Conservation (phyloP, 2,113 vertebrate genomes). For the Etheostoma spectabile region DNA sequence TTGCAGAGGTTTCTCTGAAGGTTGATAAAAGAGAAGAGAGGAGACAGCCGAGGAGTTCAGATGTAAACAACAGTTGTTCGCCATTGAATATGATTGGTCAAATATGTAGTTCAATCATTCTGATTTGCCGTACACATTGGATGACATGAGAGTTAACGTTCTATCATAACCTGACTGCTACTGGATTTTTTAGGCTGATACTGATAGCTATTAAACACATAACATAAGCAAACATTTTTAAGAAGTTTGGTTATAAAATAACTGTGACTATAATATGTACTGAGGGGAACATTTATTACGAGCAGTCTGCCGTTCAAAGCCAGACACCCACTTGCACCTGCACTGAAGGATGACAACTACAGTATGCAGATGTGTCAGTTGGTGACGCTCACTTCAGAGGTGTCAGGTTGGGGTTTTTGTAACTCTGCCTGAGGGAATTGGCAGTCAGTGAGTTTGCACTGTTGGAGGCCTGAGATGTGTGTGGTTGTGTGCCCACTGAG, state of each 20-base stretch:
- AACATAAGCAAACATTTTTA: no score
- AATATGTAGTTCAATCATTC: neutral
- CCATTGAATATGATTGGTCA: neutral
- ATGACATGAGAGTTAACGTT: neutral
- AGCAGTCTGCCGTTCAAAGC: neutral
- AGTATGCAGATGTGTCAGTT: conserved; percentile 33
- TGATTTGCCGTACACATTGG: neutral
- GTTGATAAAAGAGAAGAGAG: conserved; percentile 35
- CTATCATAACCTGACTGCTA: neutral
- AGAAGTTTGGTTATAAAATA: neutral
- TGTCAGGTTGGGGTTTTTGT: conserved; percentile 33
- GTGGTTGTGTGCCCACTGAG: conserved; percentile 9
- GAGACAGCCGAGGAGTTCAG: neutral
- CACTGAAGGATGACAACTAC: conserved; percentile 18
- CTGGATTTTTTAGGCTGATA: neutral
- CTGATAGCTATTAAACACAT: neutral
- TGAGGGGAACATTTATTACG: neutral
- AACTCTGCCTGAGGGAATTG: conserved; percentile 41
- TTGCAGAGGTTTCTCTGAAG: conserved; percentile 28
- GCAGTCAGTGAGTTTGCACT: conserved; percentile 2
- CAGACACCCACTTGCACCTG: conserved; percentile 28
- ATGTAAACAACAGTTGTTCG: neutral
- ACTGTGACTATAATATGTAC: no score
- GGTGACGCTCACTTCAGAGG: conserved; percentile 34
- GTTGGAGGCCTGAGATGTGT: conserved; percentile 10